Base-by-base conservation (phyloP, 2,888 invertebrate genomes). In the Meghimatium bilineatum region DNA sequence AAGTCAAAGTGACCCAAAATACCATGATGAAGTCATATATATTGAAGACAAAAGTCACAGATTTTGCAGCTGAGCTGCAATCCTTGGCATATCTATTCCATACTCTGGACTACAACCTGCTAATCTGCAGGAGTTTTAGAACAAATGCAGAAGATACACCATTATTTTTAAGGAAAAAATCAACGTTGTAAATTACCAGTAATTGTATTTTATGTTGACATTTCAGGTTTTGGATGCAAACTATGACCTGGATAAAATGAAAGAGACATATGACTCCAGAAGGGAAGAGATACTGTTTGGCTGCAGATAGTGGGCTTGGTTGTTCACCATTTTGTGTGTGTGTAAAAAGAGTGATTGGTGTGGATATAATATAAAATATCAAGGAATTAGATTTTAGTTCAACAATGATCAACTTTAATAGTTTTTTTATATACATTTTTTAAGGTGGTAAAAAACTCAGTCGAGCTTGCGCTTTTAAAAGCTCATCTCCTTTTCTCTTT, bases 221-320 rank as follows among this genome's bases (percentile, higher is more conserved):
- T 75, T 89, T 38, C 86, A 92, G 87, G 92, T 94, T 3, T 87
- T 94, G 72, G 94, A 94, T 91, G 94, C 94, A 14, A 94, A 94
- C 87, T 90, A 90, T 56, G 92, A 92, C 63, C 88, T 93, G 71
- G 86, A 88, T 12, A 88, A 90, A 32, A 93, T 94, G 93, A 90
- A 91, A 74, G 88, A 91, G 26, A 85, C 90, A 44, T 92, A 90
- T 84, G 91, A 92, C 77, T 87, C 88, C 36, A 88, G 89, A 79
- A 87, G 89, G 80, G 86, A 87, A 63, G 89, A 91, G 74, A 92
- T 92, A 83, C 84, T 92, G 32, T 91, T 91, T 89, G 91, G 90
- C 36, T 87, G 85, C 83, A 82, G 78, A 32, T 90, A 88, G 34
- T 23, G 6, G 23, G 56, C 29, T 63, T 63, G n/a, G 8, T 63